Evolutionary conservation across 2,797 vertebrate species (phyloP).

Genomic region (Notoglanidium macrostoma): DNA sequence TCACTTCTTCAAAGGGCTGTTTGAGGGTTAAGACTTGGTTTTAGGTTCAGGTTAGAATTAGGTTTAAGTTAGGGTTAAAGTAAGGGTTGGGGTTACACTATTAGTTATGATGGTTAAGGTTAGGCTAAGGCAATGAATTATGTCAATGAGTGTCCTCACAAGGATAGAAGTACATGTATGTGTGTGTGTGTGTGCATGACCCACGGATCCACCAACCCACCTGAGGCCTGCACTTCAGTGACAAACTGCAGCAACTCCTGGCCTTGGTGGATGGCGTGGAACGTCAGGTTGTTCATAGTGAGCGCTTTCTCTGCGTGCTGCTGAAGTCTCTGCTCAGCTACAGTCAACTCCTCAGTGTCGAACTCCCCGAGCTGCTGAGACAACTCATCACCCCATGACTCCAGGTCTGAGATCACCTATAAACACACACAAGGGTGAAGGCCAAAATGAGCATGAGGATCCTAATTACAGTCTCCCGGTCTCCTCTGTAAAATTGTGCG

Average conservation of each 20-base stretch:
- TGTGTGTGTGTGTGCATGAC: background rate
- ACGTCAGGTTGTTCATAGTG: conserved; percentile 98
- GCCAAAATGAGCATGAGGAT: background rate
- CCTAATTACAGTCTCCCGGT: background rate
- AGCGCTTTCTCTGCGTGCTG: conserved; percentile 97
- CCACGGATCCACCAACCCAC: conserved; percentile 69
- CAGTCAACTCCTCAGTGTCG: conserved; percentile 93
- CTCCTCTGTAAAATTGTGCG: background rate
- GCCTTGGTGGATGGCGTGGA: conserved; percentile 97
- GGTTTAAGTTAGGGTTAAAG: no score
- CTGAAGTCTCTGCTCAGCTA: conserved; percentile 94
- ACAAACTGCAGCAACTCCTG: conserved; percentile 96
- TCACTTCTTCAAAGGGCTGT: no score
- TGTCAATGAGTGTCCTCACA: background rate
- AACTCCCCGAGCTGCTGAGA: conserved; percentile 95
- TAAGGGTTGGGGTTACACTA: no score
- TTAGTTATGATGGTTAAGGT: background rate
- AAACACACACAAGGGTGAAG: background rate
- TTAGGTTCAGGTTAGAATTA: no score
- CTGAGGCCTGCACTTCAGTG: conserved; percentile 96
- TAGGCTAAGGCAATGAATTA: background rate
- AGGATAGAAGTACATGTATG: background rate
- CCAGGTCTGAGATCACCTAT: conserved; percentile 96
- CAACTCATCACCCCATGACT: conserved; percentile 97
- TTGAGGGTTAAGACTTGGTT: no score